Conservation (phyloP, 2,888 invertebrate genomes). For the Macaria notata region DNA sequence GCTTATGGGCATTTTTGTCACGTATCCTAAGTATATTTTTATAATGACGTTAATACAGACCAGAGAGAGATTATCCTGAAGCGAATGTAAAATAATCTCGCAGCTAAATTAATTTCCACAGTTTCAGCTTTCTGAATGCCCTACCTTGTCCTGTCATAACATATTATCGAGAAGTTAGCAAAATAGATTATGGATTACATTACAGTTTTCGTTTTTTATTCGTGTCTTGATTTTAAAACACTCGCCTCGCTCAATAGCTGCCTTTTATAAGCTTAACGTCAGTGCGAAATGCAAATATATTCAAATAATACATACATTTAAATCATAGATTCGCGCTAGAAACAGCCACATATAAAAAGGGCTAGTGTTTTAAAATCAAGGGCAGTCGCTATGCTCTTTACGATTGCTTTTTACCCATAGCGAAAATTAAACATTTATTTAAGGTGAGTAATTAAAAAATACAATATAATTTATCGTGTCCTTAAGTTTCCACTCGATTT, state of each 20-base stretch:
- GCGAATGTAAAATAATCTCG: conserved; percentile 6
- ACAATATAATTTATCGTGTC: too few species aligned
- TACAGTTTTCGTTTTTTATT: conserved; percentile 5
- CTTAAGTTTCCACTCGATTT: too few species aligned
- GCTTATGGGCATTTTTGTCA: conserved; percentile 13
- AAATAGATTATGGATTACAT: conserved; percentile 8
- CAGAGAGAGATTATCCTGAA: conserved; percentile 2
- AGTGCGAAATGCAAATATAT: conserved; percentile 16
- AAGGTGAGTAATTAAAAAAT: too few species aligned
- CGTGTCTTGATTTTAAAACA: conserved; percentile 18
- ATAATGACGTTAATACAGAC: neutral
- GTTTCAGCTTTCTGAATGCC: conserved; percentile 8
- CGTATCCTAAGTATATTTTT: neutral
- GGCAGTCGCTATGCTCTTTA: conserved; percentile 9
- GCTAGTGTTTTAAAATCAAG: conserved; percentile 15
- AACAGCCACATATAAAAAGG: conserved; percentile 13
- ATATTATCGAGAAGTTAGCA: conserved; percentile 3
- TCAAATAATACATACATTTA: conserved; percentile 15
- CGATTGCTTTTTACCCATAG: neutral
- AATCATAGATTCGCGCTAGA: conserved; percentile 8
- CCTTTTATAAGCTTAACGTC: conserved; percentile 20
- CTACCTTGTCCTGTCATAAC: conserved; percentile 6
- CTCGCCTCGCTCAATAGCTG: conserved; percentile 12
- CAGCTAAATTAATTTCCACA: conserved; percentile 10
- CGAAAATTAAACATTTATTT: too few species aligned